Evolutionary conservation across 2,888 invertebrate species (phyloP), one percentile per base, ranked within the genome.

Genomic region (Chrysodeixis includens): DNA sequence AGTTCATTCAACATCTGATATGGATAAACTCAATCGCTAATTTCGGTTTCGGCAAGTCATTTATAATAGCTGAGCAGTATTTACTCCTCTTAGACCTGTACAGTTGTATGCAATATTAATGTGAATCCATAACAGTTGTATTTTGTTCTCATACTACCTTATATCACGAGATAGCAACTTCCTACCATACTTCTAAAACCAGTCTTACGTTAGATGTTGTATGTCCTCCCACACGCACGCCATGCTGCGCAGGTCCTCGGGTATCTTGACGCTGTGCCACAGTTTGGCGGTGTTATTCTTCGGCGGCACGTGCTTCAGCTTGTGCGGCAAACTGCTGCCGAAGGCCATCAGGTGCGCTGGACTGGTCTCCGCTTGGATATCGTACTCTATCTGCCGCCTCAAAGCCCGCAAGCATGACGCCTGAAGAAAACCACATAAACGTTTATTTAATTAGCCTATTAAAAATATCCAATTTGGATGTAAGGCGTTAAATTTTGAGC

Each of bases 191-290:
- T 26, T 2, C 3, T 26, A 26, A 26, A 4, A 6, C 6, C 3
- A 6, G 3, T 4, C 90, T 87, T 72, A 96, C 96, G 95, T 95
- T 7, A 97, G 90, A 85, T 96, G 93, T 20, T 95, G 93, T 52
- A 97, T 96, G n/a, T 95, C 96, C 14, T 95, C 93, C 96, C 96
- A 97, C 0, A 97, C 96, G 54, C 93, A 92, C 0, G 96, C 91
- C 97, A 97, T 97, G 0, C 94, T 91, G 63, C 95, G 93, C 18
- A 97, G 85, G 53, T 96, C 96, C 57, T 95, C 90, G 0, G 96
- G 96, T 55, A 96, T 95, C 69, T 93, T 85, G 62, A 96, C 95
- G 9, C 91, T 86, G 32, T 96, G 84, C 97, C 96, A 97, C 74
- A 92, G 92, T 54, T 92, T 85, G 53, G 93, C 83, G 0, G 96